These are phyloP conservation scores for Malacoctenus gilli DNA, from an alignment of 2,797 vertebrate species.

Conservation along the genomic window DNA sequence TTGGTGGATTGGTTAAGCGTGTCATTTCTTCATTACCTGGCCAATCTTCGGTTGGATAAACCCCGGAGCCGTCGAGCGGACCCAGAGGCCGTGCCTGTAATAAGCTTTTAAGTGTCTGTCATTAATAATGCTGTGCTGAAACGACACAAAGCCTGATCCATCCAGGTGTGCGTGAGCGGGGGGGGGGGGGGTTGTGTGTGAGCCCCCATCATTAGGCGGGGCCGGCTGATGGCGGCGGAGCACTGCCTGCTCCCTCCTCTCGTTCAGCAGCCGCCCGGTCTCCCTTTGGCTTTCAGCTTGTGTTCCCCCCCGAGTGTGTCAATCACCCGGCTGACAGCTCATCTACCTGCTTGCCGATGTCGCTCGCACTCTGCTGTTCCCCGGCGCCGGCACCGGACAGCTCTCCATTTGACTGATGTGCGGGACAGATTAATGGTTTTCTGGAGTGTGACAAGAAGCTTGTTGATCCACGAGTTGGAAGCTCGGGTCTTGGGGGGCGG, in stretches of 20 bases:
- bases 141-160: conserved; percentile 40
- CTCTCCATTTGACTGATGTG: conserved; percentile 44
- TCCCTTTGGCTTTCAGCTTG: conserved; percentile 41
- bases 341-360: conserved; percentile 41
- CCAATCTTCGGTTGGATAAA: conserved; percentile 45
- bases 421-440: conserved; percentile 54
- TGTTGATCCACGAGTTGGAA: conserved; percentile 14
- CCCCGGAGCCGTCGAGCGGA: conserved; percentile 37
- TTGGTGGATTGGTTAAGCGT: conserved; percentile 57
- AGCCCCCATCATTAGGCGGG: conserved; percentile 57
- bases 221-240: conserved; percentile 21
- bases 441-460: conserved; percentile 34
- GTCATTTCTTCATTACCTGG: conserved; percentile 76
- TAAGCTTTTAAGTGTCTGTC: conserved; percentile 73
- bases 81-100: conserved; percentile 53
- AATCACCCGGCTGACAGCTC: conserved; percentile 62
- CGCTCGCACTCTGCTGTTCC: conserved; percentile 43
- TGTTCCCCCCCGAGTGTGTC: conserved; percentile 46
- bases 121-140: conserved; percentile 69
- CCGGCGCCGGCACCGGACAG: conserved; percentile 17
- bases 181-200: no score
- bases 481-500: conserved; percentile 12
- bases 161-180: conserved; percentile 56
- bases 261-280: conserved; percentile 33
- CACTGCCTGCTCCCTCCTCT: conserved; percentile 28